These are phyloP conservation scores for Hephaestus fuliginosus DNA, from an alignment of 2,797 vertebrate species.

Conservation along the genomic window DNA sequence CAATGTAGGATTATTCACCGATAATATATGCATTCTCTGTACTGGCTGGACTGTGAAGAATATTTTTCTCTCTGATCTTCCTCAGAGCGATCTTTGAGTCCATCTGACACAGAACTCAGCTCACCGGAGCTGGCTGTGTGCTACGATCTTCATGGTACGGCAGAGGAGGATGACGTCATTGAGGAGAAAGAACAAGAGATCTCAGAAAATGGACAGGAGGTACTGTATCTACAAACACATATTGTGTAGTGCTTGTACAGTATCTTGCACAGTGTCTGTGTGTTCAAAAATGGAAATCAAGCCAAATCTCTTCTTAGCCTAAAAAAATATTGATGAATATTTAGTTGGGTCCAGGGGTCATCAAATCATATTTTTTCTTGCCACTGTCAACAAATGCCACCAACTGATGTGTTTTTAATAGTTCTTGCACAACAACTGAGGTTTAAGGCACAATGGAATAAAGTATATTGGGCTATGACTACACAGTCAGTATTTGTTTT, in stretches of 20 bases:
- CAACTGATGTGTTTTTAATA: not conserved
- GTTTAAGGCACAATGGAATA: not conserved
- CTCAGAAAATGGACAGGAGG: slow-evolving; percentile 81
- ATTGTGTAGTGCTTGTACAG: not conserved
- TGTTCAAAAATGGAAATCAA: not conserved
- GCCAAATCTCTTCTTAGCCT: not conserved
- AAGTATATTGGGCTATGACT: not conserved
- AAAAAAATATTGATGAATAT: not conserved
- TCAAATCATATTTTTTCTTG: not conserved
- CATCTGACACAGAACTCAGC: slow-evolving; percentile 74
- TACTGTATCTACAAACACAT: slow-evolving; percentile 16
- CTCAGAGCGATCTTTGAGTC: slow-evolving; percentile 75
- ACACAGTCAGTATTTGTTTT: not conserved
- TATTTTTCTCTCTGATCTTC: not conserved
- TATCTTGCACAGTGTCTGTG: not conserved
- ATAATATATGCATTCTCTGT: not conserved
- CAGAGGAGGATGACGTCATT: slow-evolving; percentile 53
- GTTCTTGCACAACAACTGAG: not conserved
- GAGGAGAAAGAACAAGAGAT: slow-evolving; percentile 64
- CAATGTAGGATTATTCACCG: not conserved
- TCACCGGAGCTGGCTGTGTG: slow-evolving; percentile 64
- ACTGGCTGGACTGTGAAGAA: not conserved
- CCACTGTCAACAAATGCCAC: slow-evolving; percentile 13
- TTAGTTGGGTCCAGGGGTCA: not conserved
- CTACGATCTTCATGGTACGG: slow-evolving; percentile 37